phyloP scores from a whole-genome alignment of 2,113 vertebrate genomes.

The Hirundichthys speculiger region DNA sequence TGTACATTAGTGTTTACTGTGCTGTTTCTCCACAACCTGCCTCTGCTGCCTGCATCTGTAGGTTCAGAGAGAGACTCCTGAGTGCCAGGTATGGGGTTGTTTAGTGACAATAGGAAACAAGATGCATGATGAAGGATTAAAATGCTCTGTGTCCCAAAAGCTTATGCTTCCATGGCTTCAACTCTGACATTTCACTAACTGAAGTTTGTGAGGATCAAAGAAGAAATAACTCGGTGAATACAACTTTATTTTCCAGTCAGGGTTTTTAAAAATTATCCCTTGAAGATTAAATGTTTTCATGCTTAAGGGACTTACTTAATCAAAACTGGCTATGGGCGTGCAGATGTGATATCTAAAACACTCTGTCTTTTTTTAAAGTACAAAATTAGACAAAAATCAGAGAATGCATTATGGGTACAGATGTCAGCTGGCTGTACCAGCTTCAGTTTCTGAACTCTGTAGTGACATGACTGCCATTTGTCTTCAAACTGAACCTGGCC shows the following conservation, averaged over 20 bases:
- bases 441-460: no score
- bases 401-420: no score
- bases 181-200: constrained; percentile 26
- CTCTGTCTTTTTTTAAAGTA: no score
- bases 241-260: not conserved
- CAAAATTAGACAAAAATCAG: no score
- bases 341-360: no score
- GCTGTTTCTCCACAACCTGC: constrained; percentile 74
- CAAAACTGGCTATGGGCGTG: no score
- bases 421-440: no score
- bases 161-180: constrained; percentile 58
- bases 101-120: constrained; percentile 56
- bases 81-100: constrained; percentile 92
- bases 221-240: constrained; percentile 17
- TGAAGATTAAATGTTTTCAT: no score
- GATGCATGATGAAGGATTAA: constrained; percentile 70
- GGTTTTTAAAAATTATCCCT: no score
- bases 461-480: no score
- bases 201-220: constrained; percentile 20
- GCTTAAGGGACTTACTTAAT: no score
- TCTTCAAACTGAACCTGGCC: no score
- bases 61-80: constrained; percentile 93
- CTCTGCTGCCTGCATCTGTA: constrained; percentile 85
- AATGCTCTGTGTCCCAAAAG: constrained; percentile 58
- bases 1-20: constrained; percentile 60